Evolutionary conservation across 2,113 vertebrate genomes (phyloP).

Genomic region (Corynorhinus townsendii): DNA sequence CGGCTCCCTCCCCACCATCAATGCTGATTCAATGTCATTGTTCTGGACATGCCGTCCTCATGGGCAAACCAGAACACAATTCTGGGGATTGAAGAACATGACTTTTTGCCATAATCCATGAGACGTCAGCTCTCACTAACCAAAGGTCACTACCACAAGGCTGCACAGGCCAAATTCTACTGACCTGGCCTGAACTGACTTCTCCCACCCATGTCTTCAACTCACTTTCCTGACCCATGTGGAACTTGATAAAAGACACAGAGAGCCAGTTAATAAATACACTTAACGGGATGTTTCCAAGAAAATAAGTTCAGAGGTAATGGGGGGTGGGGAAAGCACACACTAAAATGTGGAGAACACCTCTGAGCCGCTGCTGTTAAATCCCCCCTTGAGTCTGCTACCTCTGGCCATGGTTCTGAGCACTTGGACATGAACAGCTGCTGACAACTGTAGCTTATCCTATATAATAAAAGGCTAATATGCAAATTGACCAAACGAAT

Average conservation of each 20-base stretch:
- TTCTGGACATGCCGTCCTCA: background rate
- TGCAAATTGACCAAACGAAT: no score
- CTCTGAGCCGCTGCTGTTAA: background rate
- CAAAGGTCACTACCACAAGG: background rate
- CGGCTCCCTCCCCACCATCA: background rate
- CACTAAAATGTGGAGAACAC: background rate
- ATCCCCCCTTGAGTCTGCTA: background rate
- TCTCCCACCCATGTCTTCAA: background rate
- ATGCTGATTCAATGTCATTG: rapidly evolving
- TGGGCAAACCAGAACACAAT: no score
- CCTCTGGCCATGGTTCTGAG: background rate
- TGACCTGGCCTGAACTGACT: background rate
- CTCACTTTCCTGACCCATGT: background rate
- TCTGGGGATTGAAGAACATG: background rate
- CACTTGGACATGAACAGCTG: no score
- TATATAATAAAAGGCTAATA: no score
- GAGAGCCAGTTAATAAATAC: background rate
- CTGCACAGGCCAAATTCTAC: background rate
- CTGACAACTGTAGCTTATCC: background rate
- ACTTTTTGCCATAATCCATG: background rate
- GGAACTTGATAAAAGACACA: background rate
- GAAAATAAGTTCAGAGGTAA: background rate
- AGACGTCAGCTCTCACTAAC: background rate
- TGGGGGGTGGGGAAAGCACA: rapidly evolving
- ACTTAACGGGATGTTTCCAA: background rate